Evolutionary conservation across 2,797 vertebrate genomes (phyloP).

Genomic region (Phaenicophaeus curvirostris): DNA sequence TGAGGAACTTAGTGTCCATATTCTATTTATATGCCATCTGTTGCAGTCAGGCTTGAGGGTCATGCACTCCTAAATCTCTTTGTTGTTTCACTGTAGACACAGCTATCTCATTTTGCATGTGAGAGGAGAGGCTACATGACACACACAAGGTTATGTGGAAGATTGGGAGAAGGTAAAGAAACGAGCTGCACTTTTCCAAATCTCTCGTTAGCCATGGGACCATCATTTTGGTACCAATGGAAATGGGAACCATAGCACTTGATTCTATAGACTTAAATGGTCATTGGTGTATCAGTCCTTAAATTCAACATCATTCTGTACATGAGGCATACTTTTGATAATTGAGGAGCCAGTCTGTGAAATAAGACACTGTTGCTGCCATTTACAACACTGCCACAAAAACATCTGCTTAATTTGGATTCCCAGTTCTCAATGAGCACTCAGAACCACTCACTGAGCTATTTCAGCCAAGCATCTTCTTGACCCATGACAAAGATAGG

Average conservation of each 20-base stretch:
- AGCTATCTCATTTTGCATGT: not conserved
- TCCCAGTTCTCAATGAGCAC: not conserved
- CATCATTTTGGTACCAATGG: not conserved
- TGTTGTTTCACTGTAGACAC: fast-evolving
- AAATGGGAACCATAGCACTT: not conserved
- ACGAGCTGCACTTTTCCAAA: fast-evolving
- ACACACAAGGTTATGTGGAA: fast-evolving
- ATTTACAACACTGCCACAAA: not conserved
- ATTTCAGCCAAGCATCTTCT: not conserved
- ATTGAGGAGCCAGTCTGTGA: not conserved
- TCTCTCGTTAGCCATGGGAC: not conserved
- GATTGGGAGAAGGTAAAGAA: not conserved
- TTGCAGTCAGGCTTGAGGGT: not conserved
- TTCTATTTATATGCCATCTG: not conserved
- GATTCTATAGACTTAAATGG: not conserved
- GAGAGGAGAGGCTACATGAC: not conserved
- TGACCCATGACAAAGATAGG: not conserved
- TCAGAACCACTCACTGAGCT: not conserved
- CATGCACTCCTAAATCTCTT: not conserved
- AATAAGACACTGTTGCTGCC: not conserved
- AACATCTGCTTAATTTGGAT: not conserved
- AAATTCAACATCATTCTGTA: not conserved
- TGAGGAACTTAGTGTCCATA: not conserved
- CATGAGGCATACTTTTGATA: fast-evolving
- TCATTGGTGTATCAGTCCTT: not conserved